These are phyloP conservation scores for Megaustenia siamemsis DNA, from an alignment of 2,888 invertebrate species.

Conservation along the genomic window DNA sequence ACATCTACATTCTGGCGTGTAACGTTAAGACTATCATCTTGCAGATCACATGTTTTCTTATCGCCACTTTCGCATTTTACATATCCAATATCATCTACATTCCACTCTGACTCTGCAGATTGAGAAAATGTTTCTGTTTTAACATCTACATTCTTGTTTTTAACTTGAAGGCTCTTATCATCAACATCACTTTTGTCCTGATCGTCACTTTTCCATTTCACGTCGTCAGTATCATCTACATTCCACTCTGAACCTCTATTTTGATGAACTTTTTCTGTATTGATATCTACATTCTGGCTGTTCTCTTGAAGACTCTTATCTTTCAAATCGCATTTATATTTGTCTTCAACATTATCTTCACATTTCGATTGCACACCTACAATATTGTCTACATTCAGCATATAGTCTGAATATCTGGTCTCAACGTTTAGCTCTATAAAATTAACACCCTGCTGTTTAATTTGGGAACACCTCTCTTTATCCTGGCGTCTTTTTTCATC, in stretches of 20 bases:
- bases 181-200: neutral
- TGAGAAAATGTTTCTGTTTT: neutral
- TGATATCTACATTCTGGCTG: neutral
- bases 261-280: neutral
- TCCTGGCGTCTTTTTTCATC: too few species aligned
- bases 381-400: neutral
- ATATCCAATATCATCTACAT: neutral
- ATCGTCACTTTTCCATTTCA: neutral
- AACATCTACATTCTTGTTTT: neutral
- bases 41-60: neutral
- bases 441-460: too few species aligned
- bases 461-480: too few species aligned
- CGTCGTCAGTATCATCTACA: neutral
- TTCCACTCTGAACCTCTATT: neutral
- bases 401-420: too few species aligned
- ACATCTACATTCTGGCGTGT: neutral
- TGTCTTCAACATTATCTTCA: neutral
- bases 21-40: too few species aligned
- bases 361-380: neutral
- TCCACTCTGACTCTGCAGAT: too few species aligned
- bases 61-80: neutral
- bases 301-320: neutral
- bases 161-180: neutral
- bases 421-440: too few species aligned
- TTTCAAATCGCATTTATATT: neutral